Evolutionary conservation across 2,113 vertebrate species (phyloP), one percentile per base, ranked within the genome.

Genomic region (Dromaius novaehollandiae): DNA sequence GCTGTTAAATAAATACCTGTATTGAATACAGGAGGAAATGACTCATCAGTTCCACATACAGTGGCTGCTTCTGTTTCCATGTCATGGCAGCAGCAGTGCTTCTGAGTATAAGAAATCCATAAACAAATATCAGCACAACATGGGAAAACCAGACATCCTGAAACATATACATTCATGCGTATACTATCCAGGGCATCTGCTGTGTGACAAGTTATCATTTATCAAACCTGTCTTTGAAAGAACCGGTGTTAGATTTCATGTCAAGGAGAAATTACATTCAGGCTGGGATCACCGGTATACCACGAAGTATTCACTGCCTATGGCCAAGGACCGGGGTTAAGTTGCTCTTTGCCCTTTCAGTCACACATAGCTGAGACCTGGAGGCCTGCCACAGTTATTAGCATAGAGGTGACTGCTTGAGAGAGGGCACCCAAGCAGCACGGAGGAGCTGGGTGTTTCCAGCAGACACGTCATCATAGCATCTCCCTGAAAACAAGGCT

Each of bases 391-490:
- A n/a, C 34, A 26, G 60, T 7, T 48, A 42, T n/a, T 60, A 64
- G 34, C 4, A 20, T 7, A 63, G 34, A n/a, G n/a, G 20, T 38
- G 17, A 55, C 64, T 21, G 17, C 28, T 51, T 42, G 69, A n/a
- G 46, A 9, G 28, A 68, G 40, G 36, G n/a, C 7, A 44, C 26
- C 16, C 50, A 38, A 55, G 79, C 17, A 55, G 42, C 36, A 25
- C 22, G 34, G 48, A 78, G 30, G 10, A 2, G 12, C 16, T 40
- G 21, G 22, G 65, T 55, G 17, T 13, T 86, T 53, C 51, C n/a
- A 44, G 38, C 32, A n/a, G 21, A 80, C 0, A 0, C 22, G 24
- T 38, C 55, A 65, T 30, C 7, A 22, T 4, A 44, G 77, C n/a
- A 44, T 28, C 77, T 60, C 61, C 20, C 1, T 65, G 61, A 86